These are phyloP conservation scores for Cyprinodon diabolis DNA, from an alignment of 2,797 vertebrate species.

Conservation along the genomic window DNA sequence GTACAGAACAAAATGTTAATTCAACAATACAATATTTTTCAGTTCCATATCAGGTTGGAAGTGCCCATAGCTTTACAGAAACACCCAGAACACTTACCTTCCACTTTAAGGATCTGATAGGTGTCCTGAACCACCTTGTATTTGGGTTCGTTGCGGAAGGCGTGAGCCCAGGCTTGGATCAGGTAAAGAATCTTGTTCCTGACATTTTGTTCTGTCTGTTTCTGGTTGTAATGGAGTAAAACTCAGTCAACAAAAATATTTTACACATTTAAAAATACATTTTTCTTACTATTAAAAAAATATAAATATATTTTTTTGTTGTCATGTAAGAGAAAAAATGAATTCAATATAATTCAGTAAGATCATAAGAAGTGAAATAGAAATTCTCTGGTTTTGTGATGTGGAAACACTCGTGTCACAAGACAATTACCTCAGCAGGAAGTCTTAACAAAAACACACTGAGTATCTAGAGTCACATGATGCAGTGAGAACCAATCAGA, in stretches of 20 bases:
- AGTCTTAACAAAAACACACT: slow-evolving; percentile 52
- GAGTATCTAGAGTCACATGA: slow-evolving; percentile 54
- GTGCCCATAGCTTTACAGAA: not conserved
- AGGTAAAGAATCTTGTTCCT: slow-evolving; percentile 96
- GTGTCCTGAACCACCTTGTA: slow-evolving; percentile 99
- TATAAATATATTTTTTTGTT: not conserved
- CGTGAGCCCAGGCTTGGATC: slow-evolving; percentile 98
- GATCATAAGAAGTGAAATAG: slow-evolving; percentile 24
- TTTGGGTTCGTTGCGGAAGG: slow-evolving; percentile 97
- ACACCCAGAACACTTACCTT: slow-evolving; percentile 81
- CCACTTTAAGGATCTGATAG: slow-evolving; percentile 99
- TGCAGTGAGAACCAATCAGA: slow-evolving; percentile 49
- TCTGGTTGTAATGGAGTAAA: slow-evolving; percentile 66
- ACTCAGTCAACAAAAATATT: slow-evolving; percentile 12
- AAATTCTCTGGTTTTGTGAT: slow-evolving; percentile 58
- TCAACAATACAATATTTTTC: not conserved
- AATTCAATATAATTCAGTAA: slow-evolving; percentile 8
- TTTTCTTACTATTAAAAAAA: not conserved
- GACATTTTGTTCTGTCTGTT: slow-evolving; percentile 93
- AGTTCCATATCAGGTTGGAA: not conserved
- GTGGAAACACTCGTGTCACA: slow-evolving; percentile 58
- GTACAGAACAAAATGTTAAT: not conserved
- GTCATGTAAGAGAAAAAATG: slow-evolving; percentile 4
- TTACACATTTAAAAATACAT: not conserved
- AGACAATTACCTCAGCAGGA: slow-evolving; percentile 76